Base-by-base conservation (phyloP, 2,888 invertebrate species). In the Chloromyia formosa region DNA sequence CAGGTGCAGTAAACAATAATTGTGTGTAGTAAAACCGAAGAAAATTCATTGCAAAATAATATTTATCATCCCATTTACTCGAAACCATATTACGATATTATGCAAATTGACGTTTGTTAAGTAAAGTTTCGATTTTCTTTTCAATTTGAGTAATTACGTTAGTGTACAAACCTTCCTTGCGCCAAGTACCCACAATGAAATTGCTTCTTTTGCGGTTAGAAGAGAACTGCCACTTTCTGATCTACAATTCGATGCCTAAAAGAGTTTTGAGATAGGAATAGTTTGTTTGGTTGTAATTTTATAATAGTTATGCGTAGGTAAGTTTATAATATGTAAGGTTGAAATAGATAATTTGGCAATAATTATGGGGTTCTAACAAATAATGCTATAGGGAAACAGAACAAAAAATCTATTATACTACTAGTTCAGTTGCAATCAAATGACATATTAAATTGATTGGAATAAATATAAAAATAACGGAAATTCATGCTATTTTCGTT, bases 121-220 rank as follows among this genome's bases (percentile, higher is more conserved):
- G 12, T 42, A 42, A 42, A 42, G 42, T 9, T 9, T n/a, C 10
- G 1, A 56, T 20, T 56, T n/a, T 56, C 10, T 23, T 61, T 22
- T 61, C 1, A 27, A 35, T 61, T 69, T 56, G 64, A 54, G 18
- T 27, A 45, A 58, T 16, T 58, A 53, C 35, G n/a, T 62, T n/a
- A 49, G 49, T 80, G 73, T 84, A 85, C 85, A 84, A 85, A 94
- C 94, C 94, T 94, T 94, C 90, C 94, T 91, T 89, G 93, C 93
- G 90, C 94, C 94, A 89, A 94, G 93, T 88, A 94, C 93, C 94
- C 94, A 94, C 87, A 94, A 92, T 88, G 94, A 93, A 89, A 94
- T 93, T 89, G 94, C 94, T 91, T 94, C 94, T 91, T 93, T 93
- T 89, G 94, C 93, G 88, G 93, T 94, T 88, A 94, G 91, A 89